Base-by-base conservation (phyloP, 2,113 vertebrate species). In the Brevimyrus niger region DNA sequence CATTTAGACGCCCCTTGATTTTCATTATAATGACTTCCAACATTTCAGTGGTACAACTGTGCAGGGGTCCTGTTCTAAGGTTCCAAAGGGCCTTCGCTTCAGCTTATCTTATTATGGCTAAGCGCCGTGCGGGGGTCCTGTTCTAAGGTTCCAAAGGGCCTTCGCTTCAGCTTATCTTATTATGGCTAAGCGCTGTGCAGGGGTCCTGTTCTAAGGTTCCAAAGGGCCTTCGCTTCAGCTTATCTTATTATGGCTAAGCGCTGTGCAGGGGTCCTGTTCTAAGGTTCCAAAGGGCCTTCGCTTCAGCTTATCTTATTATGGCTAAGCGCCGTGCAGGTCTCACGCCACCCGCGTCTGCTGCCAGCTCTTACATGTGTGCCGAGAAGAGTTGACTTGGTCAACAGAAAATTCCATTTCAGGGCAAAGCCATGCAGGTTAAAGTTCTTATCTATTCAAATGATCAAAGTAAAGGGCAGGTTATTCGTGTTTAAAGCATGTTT, bases 401-500 rank as follows among this genome's bases (percentile, higher is more conserved):
- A 89, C 31, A 82, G 48, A 44, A n/a, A 50, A 53, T 27, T 55
- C 17, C 50, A 58, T 83, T 83, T 89, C 61, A 73, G 61, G 47
- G 61, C 13, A 73, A 73, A 48, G 47, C 31, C 19, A 35, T n/a
- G 7, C 10, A 19, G 73, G 35, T 58, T 83, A 38, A 42, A 42
- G 5, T 44, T 89, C 48, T 4, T 89, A 35, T 21, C 8, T 10
- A 53, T 69, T 46, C 48, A 89, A 44, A 48, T 61, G 38, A 87
- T 42, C 50, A 55, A 38, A n/a, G 86, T 55, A 87, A 47, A 58
- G 31, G 50, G n/a, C 86, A 35, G 86, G 23, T 27, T 17, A n/a
- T 38, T 89, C 90, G 91, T 89, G 92, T 92, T 83, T 82, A n/a
- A 58, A 23, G 44, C 44, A 50, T 82, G 27, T 69, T 1, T 69